Conservation (phyloP, 2,113 vertebrate species). For the Heterotis niloticus region DNA sequence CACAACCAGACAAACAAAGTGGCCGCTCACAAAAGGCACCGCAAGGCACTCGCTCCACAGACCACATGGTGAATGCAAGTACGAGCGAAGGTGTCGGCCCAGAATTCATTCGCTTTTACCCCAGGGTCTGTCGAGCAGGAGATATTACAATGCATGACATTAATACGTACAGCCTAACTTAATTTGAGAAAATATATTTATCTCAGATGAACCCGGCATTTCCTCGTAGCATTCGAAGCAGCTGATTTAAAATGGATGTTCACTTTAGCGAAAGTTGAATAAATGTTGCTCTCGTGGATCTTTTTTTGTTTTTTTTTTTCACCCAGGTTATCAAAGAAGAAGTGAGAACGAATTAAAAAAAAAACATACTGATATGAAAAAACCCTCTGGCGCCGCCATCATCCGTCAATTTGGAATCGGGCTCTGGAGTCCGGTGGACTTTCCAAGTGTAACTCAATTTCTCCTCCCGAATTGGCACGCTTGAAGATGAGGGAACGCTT, state of each 20-base stretch:
- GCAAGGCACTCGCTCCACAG: neutral
- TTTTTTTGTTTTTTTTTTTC: neutral
- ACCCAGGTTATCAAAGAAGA: neutral
- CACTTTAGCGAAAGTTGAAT: too few species aligned
- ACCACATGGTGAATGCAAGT: neutral
- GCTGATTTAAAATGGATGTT: too few species aligned
- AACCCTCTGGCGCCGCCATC: neutral
- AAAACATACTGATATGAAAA: neutral
- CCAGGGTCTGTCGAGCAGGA: too few species aligned
- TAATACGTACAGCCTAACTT: neutral
- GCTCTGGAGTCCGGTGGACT: neutral
- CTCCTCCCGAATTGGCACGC: neutral
- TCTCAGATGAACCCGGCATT: too few species aligned
- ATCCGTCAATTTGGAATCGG: neutral
- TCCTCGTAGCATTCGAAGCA: too few species aligned
- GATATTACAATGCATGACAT: neutral
- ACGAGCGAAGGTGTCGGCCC: too few species aligned
- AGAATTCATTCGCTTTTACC: too few species aligned
- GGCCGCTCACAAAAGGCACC: neutral
- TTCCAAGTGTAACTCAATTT: neutral
- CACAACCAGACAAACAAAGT: neutral
- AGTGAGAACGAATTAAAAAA: neutral
- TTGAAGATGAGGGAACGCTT: neutral
- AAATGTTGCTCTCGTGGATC: too few species aligned
- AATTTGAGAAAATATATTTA: neutral